Base-by-base conservation (phyloP, 2,797 vertebrate genomes). In the Anguilla pacifica region DNA sequence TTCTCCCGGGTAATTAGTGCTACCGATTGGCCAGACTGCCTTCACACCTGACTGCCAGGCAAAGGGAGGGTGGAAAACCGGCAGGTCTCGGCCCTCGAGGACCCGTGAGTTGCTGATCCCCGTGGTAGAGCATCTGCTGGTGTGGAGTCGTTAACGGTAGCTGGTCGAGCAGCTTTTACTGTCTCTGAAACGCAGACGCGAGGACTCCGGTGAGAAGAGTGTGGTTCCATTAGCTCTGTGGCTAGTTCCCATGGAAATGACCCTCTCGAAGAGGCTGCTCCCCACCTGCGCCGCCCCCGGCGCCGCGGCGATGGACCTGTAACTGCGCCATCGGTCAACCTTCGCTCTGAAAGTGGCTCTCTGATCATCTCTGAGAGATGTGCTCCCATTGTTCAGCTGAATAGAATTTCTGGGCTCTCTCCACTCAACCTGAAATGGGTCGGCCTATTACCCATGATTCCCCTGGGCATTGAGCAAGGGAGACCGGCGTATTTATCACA, bases 151-250 rank as follows among this genome's bases (percentile, higher is more conserved):
- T 0, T 35, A 35, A 81, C 72, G 70, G 46, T 85, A 83, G 46
- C 39, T 85, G 92, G 94, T 94, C 89, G 92, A 94, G 92, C 92
- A 92, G 91, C n/a, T 93, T 93, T 91, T 91, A 90, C 84, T 88
- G 91, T 89, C 90, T 92, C 91, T 89, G 86, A 93, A 93, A 93
- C 91, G 91, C 92, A 93, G 92, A 95, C 93, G 92, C 91, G 91
- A 92, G 93, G 92, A 93, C 90, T 93, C 92, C 91, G 89, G 93
- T 94, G 92, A 93, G 94, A 95, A 94, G 88, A 86, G 93, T 77
- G 43, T 92, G 90, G 93, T 90, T 92, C 91, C 92, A 95, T 95
- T 92, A 94, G 92, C 94, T 91, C 89, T 89, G 85, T 91, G 92
- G 89, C 90, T 83, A 86, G 88, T 87, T 86, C 87, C 89, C 91